Percentiles rank a stretch among this genome's conserved stretches.
Conservation (phyloP, 2,888 invertebrate genomes). For the Lobophora halterata region DNA sequence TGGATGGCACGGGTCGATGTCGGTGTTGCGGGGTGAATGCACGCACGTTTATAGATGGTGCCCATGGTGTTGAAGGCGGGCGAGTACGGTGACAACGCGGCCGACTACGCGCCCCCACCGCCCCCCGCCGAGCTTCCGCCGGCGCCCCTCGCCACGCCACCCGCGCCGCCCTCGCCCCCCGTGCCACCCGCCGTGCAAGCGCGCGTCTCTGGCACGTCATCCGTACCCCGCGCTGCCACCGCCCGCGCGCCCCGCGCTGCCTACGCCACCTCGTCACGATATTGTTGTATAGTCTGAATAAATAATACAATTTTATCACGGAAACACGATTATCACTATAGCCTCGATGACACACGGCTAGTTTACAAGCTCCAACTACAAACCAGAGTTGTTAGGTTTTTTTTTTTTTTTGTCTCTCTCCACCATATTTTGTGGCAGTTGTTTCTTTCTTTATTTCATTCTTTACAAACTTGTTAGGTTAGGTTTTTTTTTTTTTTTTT, state of each 20-base stretch:
- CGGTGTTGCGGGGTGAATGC: conserved; percentile 25
- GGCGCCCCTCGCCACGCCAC: conserved; percentile 7
- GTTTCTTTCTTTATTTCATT: too few relatives aligned
- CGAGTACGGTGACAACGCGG: conserved; percentile 66
- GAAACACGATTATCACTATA: too few relatives aligned
- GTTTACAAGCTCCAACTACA: too few relatives aligned
- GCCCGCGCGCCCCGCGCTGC: background rate
- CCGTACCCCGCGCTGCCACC: background rate
- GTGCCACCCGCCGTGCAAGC: conserved; percentile 2
- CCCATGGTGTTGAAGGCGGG: conserved; percentile 55
- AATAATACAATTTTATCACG: too few relatives aligned
- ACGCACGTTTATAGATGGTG: conserved; percentile 35
- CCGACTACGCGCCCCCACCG: conserved; percentile 44
- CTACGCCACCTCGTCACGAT: conserved; percentile 2
- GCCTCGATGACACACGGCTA: too few relatives aligned
- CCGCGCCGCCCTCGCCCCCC: background rate
- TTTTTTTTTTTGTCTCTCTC: too few relatives aligned
- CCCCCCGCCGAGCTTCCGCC: conserved; percentile 4
- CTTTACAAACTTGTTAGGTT: too few relatives aligned
- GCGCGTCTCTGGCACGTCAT: background rate
- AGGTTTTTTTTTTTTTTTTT: too few relatives aligned
- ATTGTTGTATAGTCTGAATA: too few relatives aligned
- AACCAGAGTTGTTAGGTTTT: too few relatives aligned
- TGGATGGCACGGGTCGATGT: conserved; percentile 16
- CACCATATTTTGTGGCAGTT: too few relatives aligned